A percentile compares a stretch with the other conserved stretches of the same genome.
These are phyloP conservation scores for Apis dorsata DNA, from an alignment of 1,140 invertebrate genomes.

Conservation along the genomic window DNA sequence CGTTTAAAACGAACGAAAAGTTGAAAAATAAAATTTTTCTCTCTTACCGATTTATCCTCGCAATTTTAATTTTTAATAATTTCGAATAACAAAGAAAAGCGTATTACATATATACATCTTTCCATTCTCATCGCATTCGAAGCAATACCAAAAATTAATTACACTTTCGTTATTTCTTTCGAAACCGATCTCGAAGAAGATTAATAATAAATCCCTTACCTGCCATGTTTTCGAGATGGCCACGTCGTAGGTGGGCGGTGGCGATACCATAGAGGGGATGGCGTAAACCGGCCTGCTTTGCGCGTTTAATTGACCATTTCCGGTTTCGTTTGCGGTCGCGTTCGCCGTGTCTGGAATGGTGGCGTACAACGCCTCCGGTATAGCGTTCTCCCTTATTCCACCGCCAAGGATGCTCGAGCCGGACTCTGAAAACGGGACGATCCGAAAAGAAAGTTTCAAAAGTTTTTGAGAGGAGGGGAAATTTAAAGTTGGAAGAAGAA, in stretches of 20 bases:
- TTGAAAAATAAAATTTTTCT: too few species aligned
- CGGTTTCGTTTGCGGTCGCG: constrained; percentile 48
- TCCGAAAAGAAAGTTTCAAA: not conserved
- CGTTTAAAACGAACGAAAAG: too few species aligned
- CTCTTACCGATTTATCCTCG: too few species aligned
- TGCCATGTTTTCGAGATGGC: constrained; percentile 76
- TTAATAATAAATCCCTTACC: constrained; percentile 59
- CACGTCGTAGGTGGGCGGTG: constrained; percentile 78
- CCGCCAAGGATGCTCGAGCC: constrained; percentile 70
- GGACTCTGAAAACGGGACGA: constrained; percentile 65
- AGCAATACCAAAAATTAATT: not conserved
- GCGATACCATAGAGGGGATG: constrained; percentile 78
- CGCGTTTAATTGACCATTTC: constrained; percentile 64
- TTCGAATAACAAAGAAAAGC: too few species aligned
- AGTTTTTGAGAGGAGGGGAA: not conserved
- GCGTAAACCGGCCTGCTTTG: constrained; percentile 70
- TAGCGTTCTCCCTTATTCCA: constrained; percentile 69
- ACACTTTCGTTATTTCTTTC: not conserved
- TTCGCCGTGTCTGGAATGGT: constrained; percentile 69
- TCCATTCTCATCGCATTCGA: too few species aligned
- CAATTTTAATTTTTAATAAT: too few species aligned
- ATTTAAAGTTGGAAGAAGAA: not conserved
- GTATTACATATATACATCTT: too few species aligned
- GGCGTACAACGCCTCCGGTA: constrained; percentile 73
- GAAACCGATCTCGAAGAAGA: not conserved